These are phyloP conservation scores for Chiloscyllium plagiosum DNA, from an alignment of 2,113 vertebrate species.

Conservation along the genomic window DNA sequence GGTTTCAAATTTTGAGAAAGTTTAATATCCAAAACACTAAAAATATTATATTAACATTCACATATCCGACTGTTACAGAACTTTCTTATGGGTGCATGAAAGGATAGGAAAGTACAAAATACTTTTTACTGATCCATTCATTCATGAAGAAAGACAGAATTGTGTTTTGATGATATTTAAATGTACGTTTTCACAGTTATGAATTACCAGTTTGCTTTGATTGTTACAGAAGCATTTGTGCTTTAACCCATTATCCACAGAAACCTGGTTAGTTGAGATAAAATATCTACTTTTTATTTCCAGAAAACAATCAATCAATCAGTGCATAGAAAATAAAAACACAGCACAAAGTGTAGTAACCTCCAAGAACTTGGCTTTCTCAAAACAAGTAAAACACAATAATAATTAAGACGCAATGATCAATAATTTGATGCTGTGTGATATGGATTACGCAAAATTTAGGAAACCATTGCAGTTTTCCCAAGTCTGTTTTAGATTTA, in stretches of 20 bases:
- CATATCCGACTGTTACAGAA: background rate
- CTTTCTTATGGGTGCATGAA: background rate
- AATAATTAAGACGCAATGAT: background rate
- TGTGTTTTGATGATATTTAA: background rate
- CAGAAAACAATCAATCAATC: background rate
- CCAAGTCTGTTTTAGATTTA: background rate
- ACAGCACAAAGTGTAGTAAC: background rate
- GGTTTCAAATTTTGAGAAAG: background rate
- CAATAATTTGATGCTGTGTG: background rate
- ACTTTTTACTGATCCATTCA: background rate
- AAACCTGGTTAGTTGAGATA: slow-evolving; percentile 20
- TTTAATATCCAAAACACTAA: background rate
- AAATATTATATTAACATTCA: background rate
- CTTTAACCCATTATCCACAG: background rate
- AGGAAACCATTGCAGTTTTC: too few species aligned
- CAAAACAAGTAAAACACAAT: background rate
- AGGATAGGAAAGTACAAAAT: background rate
- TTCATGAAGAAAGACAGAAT: background rate
- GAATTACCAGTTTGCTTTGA: background rate
- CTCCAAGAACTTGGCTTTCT: background rate
- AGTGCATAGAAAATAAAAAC: background rate
- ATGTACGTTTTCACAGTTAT: slow-evolving; percentile 14
- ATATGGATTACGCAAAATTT: background rate
- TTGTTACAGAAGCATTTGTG: background rate
- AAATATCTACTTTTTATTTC: background rate